Percentiles rank a stretch among this genome's conserved stretches.
Conservation (phyloP, 1,140 invertebrate species). For the Diuraphis noxia region DNA sequence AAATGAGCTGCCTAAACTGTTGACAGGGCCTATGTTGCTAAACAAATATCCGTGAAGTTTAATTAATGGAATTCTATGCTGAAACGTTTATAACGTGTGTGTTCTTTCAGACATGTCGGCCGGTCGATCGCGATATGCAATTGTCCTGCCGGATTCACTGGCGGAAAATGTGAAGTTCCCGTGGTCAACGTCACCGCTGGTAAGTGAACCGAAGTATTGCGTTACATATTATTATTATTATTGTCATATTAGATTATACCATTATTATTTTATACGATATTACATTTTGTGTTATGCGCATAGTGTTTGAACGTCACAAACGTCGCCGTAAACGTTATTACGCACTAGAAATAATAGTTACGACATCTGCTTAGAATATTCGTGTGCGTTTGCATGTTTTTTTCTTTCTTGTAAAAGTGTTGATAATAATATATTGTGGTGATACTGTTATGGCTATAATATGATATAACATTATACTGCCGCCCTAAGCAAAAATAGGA, state of each 20-base stretch:
- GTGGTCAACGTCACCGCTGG: conserved; percentile 57
- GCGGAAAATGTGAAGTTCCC: conserved; percentile 70
- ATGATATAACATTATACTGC: neutral
- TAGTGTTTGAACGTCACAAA: neutral
- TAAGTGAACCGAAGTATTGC: conserved; percentile 10
- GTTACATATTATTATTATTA: neutral
- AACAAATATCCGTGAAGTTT: conserved; percentile 25
- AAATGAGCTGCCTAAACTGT: neutral
- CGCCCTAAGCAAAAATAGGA: neutral
- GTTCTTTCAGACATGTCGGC: conserved; percentile 69
- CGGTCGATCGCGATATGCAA: conserved; percentile 71
- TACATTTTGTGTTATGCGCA: neutral
- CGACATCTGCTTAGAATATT: conserved; percentile 5
- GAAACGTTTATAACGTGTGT: conserved; percentile 6
- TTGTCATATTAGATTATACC: neutral
- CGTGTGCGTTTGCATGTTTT: neutral
- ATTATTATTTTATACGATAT: neutral
- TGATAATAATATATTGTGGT: neutral
- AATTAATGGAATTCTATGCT: conserved; percentile 4
- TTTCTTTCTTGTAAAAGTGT: neutral
- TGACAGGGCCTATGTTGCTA: conserved; percentile 22
- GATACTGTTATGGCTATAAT: neutral
- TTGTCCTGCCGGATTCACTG: conserved; percentile 68
- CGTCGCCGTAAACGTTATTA: too few relatives aligned
- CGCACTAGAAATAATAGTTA: neutral